These are phyloP conservation scores for Cheirogaleus major DNA, from an alignment of 2,797 vertebrate species.

Conservation along the genomic window DNA sequence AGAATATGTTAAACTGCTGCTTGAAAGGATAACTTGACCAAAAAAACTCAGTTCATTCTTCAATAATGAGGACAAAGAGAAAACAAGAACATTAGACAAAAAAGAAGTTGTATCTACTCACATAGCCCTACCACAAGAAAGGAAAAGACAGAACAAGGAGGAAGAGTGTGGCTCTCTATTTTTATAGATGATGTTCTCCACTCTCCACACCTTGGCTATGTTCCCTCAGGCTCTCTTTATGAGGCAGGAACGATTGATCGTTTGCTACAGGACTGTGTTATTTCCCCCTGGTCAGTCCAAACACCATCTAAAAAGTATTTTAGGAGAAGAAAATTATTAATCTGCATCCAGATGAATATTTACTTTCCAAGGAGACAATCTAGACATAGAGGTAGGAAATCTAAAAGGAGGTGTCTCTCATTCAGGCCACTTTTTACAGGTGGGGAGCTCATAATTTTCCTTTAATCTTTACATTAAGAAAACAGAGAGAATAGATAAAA, in stretches of 20 bases:
- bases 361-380: background rate
- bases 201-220: background rate
- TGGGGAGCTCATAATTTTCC: background rate
- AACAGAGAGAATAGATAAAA: background rate
- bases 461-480: background rate
- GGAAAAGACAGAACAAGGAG: background rate
- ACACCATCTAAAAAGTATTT: background rate
- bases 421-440: background rate
- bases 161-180: background rate
- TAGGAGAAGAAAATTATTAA: background rate
- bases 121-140: background rate
- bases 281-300: background rate
- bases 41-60: background rate
- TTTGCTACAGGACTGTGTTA: too few species aligned
- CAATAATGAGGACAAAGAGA: background rate
- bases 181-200: background rate
- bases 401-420: background rate
- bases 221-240: background rate
- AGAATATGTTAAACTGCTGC: background rate
- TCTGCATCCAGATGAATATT: background rate
- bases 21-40: background rate
- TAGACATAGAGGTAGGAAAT: background rate
- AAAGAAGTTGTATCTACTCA: background rate
- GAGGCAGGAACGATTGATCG: fast-evolving
- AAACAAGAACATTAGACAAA: background rate